Base-by-base conservation (phyloP, 2,797 vertebrate genomes). In the Epinephelus awoara region DNA sequence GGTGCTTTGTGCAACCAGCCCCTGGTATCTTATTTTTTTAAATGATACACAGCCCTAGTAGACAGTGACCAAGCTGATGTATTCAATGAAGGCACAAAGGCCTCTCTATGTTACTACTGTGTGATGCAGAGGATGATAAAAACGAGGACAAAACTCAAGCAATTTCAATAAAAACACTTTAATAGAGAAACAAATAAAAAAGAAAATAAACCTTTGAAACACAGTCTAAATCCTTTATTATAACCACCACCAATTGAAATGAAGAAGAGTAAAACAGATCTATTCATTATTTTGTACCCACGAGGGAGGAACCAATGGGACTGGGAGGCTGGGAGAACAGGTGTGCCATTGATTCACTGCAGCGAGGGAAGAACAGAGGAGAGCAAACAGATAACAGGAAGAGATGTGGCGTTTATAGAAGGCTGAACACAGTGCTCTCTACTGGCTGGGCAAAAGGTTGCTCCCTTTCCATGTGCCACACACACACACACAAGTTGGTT, bases 151-250 rank as follows among this genome's bases (percentile, higher is more conserved):
- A 8, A 85, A 73, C 50, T 72, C 83, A 0, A 73, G 72, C 63
- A 9, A 27, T 55, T 71, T 89, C 91, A 92, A 91, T 93, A 94
- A 92, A 95, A 95, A 94, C 93, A 95, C 93, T 94, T 94, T 93
- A 92, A 94, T 87, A 91, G 93, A 94, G 91, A 94, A 94, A 94
- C 91, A 94, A 92, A 93, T 85, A 81, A 85, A 86, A 91, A 91
- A 91, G 61, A 79, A 90, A 90, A 87, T 54, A 91, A 89, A 89
- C 76, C 75, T 92, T 94, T 93, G 79, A 93, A 94, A 94, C 93
- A 95, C 93, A 94, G 91, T 93, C 92, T 93, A 94, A 91, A 90
- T 92, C 89, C 90, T 93, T 93, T 90, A 94, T 92, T 91, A 93
- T 87, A 92, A 94, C 91, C 91, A 94, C 93, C 91, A 94, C 92